phyloP scores from a whole-genome alignment of 2,797 vertebrate genomes.

The Distichodus sexfasciatus region DNA sequence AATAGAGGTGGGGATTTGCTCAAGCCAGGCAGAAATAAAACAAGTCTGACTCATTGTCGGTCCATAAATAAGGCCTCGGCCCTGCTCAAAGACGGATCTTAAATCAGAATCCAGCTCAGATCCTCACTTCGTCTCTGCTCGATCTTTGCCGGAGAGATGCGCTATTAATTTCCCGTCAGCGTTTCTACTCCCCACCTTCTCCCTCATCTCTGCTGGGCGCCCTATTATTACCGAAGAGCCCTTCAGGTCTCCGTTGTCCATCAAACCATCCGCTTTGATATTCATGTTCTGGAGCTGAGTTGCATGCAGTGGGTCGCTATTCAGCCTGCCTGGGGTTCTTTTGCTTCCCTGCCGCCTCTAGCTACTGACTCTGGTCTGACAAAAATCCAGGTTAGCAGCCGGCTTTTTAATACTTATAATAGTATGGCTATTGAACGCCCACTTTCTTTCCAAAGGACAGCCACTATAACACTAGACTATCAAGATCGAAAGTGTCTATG shows the following conservation, averaged over 20 bases:
- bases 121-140: slow-evolving; percentile 25
- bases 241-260: slow-evolving; percentile 51
- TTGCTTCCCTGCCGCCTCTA: not conserved
- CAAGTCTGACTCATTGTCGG: slow-evolving; percentile 6
- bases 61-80: slow-evolving; percentile 42
- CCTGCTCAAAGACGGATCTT: slow-evolving; percentile 22
- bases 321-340: slow-evolving; percentile 20
- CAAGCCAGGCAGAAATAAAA: slow-evolving; percentile 40
- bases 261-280: slow-evolving; percentile 71
- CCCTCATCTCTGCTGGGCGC: slow-evolving; percentile 1
- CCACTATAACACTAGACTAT: too few relatives aligned
- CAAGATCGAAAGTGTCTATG: too few relatives aligned
- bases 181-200: not conserved
- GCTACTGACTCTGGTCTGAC: too few relatives aligned
- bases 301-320: slow-evolving; percentile 38
- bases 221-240: slow-evolving; percentile 45
- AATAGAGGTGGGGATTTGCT: slow-evolving; percentile 36
- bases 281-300: slow-evolving; percentile 58
- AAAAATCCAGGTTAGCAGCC: too few relatives aligned
- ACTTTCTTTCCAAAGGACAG: too few relatives aligned
- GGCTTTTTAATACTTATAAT: too few relatives aligned
- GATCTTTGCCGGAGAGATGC: slow-evolving; percentile 39
- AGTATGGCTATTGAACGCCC: too few relatives aligned
- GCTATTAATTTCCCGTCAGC: slow-evolving; percentile 36
- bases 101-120: slow-evolving; percentile 54